phyloP scores from a whole-genome alignment of 2,888 invertebrate species.

The Euphydryas editha region DNA sequence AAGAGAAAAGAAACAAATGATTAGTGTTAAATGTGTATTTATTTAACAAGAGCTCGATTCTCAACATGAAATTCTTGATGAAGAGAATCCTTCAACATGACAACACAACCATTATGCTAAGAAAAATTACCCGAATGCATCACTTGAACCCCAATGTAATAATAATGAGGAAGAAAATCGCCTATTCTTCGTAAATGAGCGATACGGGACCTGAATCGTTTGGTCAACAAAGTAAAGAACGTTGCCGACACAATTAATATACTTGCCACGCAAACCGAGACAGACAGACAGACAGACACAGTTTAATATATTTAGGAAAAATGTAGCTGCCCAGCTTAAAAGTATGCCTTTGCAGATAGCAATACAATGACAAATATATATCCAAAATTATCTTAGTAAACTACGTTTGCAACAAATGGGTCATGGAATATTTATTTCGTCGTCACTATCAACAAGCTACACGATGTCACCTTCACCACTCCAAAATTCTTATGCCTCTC shows the following conservation, averaged over 20 bases:
- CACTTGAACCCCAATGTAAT: too few species aligned
- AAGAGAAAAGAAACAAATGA: too few species aligned
- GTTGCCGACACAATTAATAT: slow-evolving; percentile 10
- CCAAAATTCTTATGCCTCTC: too few species aligned
- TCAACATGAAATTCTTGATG: too few species aligned
- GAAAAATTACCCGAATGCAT: too few species aligned
- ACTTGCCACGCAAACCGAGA: too few species aligned
- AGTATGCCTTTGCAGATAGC: slow-evolving; percentile 35
- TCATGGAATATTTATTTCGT: slow-evolving; percentile 25
- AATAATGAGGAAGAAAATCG: slow-evolving; percentile 32
- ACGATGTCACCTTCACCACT: too few species aligned
- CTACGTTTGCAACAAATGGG: slow-evolving; percentile 36
- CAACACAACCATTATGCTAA: too few species aligned
- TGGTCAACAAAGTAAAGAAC: slow-evolving; percentile 38
- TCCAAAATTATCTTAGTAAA: slow-evolving; percentile 32
- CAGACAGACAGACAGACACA: too few species aligned
- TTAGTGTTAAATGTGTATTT: too few species aligned
- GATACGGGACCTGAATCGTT: slow-evolving; percentile 35
- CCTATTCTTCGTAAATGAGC: slow-evolving; percentile 37
- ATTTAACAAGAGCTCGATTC: too few species aligned
- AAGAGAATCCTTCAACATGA: too few species aligned
- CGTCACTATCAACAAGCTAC: not conserved
- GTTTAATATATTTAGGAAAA: slow-evolving; percentile 25
- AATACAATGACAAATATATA: slow-evolving; percentile 34
- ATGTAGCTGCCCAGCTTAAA: slow-evolving; percentile 40